phyloP scores from a whole-genome alignment of 1,140 invertebrate species.

The Achatina immaculata region DNA sequence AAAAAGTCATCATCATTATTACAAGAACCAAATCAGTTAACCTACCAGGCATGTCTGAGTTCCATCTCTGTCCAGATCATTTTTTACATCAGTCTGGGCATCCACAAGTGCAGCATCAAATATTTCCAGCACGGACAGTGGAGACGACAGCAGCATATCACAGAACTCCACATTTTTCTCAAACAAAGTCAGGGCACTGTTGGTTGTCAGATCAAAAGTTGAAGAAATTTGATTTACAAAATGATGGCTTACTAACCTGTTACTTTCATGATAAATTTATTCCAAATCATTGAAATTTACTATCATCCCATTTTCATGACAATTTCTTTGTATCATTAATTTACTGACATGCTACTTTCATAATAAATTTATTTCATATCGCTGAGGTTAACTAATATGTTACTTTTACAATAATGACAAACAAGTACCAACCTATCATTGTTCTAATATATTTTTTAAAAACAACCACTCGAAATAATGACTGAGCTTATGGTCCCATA shows the following conservation, averaged over 20 bases:
- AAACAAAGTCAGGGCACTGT: constrained; percentile 78
- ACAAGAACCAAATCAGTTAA: no score
- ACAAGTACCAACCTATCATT: no score
- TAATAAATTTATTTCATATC: not conserved
- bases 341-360: not conserved
- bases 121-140: constrained; percentile 74
- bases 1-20: no score
- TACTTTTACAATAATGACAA: no score
- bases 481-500: no score
- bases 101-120: constrained; percentile 77
- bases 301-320: not conserved
- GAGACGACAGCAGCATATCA: constrained; percentile 74
- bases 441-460: no score
- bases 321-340: not conserved
- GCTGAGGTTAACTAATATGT: not conserved
- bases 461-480: no score
- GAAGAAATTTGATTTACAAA: not conserved
- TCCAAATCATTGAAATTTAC: no score
- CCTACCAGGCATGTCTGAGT: constrained; percentile 35
- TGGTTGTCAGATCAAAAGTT: constrained; percentile 16
- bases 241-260: not conserved
- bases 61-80: constrained; percentile 49
- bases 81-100: constrained; percentile 70
- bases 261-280: constrained; percentile 6
- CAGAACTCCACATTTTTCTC: constrained; percentile 75